Evolutionary conservation across 1,140 invertebrate genomes (phyloP).

Genomic region (Drosophila sp.): DNA sequence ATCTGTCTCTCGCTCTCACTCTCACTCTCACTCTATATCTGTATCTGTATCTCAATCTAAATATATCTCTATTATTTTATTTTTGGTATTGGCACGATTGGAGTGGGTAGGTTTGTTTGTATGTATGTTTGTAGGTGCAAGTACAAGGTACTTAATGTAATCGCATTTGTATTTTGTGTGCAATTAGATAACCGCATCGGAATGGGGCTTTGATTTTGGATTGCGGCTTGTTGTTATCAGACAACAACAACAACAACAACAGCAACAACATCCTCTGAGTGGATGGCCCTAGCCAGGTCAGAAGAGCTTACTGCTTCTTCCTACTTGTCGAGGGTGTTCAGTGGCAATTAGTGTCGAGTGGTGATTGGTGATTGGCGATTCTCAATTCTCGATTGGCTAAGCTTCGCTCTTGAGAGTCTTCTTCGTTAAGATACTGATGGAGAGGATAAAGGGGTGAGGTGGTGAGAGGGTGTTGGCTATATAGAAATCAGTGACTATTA

Average conservation of each 20-base stretch:
- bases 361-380: constrained; percentile 10
- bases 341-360: constrained; percentile 10
- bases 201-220: constrained; percentile 53
- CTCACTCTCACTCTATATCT: neutral
- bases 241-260: constrained; percentile 22
- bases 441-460: neutral
- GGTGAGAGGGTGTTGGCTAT: neutral
- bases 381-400: constrained; percentile 6
- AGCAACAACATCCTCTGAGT: neutral
- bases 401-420: constrained; percentile 9
- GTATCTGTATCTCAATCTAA: neutral
- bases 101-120: constrained; percentile 23
- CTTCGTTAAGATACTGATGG: constrained; percentile 9
- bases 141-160: constrained; percentile 73
- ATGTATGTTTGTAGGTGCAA: constrained; percentile 36
- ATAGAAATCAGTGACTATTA: constrained; percentile 57
- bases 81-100: neutral
- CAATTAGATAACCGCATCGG: constrained; percentile 59
- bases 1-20: neutral
- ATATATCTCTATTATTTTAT: neutral
- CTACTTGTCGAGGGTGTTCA: constrained; percentile 5
- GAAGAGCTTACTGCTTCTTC: neutral
- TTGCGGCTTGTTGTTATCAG: constrained; percentile 58
- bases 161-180: constrained; percentile 65
- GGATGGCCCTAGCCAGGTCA: constrained; percentile 4